A percentile compares a stretch with the other conserved stretches of the same genome.
Conservation (phyloP, 2,888 invertebrate genomes). For the Brenthis daphne region DNA sequence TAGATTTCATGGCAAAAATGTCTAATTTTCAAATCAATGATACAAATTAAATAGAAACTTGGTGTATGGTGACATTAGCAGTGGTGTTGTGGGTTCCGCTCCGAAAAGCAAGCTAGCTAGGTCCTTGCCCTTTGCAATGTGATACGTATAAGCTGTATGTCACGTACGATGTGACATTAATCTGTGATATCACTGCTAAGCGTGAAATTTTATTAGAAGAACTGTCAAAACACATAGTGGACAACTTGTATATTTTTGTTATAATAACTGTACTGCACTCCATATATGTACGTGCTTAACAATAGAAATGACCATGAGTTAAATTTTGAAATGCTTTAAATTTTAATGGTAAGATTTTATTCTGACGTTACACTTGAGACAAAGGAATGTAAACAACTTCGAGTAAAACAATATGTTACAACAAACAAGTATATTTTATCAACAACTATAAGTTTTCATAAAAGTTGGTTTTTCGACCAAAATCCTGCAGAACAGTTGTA, state of each 20-base stretch:
- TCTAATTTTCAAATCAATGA: background rate
- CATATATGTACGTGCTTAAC: conserved; percentile 1
- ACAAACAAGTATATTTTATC: too few species aligned
- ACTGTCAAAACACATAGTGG: conserved; percentile 16
- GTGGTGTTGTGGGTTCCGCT: conserved; percentile 31
- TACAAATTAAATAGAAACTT: conserved; percentile 7
- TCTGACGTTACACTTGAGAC: too few species aligned
- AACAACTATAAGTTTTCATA: too few species aligned
- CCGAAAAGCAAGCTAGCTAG: conserved; percentile 34
- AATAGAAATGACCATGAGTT: background rate
- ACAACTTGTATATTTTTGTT: conserved; percentile 1
- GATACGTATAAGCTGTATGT: conserved; percentile 27
- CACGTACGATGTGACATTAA: conserved; percentile 27
- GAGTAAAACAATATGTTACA: too few species aligned
- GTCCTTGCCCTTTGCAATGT: conserved; percentile 32
- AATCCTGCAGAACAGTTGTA: too few species aligned
- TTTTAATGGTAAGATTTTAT: background rate
- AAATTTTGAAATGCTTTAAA: background rate
- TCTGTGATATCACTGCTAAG: conserved; percentile 24
- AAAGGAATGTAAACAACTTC: too few species aligned
- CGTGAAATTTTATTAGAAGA: conserved; percentile 15
- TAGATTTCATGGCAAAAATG: background rate
- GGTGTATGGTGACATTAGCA: background rate
- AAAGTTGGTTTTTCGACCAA: too few species aligned
- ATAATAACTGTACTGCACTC: background rate